These are phyloP conservation scores for Sesia bembeciformis DNA, from an alignment of 2,888 invertebrate species.

Conservation along the genomic window DNA sequence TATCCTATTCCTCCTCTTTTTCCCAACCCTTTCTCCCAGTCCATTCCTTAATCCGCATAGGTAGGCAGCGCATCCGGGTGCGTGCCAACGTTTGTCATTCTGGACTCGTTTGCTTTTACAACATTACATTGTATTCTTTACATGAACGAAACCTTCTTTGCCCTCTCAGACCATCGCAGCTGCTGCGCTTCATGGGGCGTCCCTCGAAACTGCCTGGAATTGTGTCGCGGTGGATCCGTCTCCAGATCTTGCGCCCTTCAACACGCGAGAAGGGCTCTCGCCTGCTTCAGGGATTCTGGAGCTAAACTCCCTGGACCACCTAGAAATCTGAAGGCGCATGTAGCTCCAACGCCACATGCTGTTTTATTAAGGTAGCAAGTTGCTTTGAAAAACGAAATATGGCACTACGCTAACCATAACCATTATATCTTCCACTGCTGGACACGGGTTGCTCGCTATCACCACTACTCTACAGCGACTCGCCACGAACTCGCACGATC, in stretches of 20 bases:
- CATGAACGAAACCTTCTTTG: too few relatives aligned
- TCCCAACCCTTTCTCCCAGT: too few relatives aligned
- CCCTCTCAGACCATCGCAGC: slow-evolving; percentile 81
- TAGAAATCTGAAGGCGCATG: slow-evolving; percentile 42
- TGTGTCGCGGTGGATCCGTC: slow-evolving; percentile 87
- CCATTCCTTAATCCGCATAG: too few relatives aligned
- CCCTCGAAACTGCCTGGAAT: slow-evolving; percentile 86
- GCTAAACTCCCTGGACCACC: slow-evolving; percentile 88
- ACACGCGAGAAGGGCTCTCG: slow-evolving; percentile 83
- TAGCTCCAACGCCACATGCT: slow-evolving; percentile 52
- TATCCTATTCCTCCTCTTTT: too few relatives aligned
- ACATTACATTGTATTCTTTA: too few relatives aligned
- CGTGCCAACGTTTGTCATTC: too few relatives aligned
- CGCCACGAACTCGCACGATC: too few relatives aligned
- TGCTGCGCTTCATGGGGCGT: slow-evolving; percentile 89
- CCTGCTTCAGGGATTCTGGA: slow-evolving; percentile 87
- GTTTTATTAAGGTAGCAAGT: slow-evolving; percentile 45
- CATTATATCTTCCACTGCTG: background rate
- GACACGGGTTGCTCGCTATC: too few relatives aligned
- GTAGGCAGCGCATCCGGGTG: too few relatives aligned
- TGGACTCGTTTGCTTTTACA: too few relatives aligned
- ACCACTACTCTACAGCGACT: too few relatives aligned
- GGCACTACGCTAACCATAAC: background rate
- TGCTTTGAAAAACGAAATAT: background rate
- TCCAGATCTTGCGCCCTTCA: slow-evolving; percentile 81